These are phyloP conservation scores for Setophaga petechia DNA, from an alignment of 2,113 vertebrate species.

Conservation along the genomic window DNA sequence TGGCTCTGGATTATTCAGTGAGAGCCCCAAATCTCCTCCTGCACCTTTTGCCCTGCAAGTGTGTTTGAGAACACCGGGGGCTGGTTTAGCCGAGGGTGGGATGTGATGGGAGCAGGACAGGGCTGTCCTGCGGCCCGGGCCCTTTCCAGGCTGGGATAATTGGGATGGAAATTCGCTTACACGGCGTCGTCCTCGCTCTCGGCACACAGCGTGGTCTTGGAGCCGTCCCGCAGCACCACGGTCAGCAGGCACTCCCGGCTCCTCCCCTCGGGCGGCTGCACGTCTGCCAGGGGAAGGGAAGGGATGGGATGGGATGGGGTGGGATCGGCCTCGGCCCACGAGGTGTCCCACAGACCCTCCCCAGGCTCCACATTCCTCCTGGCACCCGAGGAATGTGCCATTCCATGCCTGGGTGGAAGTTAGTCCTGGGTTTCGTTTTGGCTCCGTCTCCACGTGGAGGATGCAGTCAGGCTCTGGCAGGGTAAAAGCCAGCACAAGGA, in stretches of 20 bases:
- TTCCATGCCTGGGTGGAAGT: no score
- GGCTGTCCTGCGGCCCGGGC: rapidly evolving
- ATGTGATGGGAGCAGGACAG: rapidly evolving
- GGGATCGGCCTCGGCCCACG: not conserved
- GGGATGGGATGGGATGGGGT: not conserved
- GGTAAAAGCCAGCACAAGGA: not conserved
- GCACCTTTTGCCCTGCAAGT: rapidly evolving
- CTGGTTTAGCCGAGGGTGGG: rapidly evolving
- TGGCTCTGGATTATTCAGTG: not conserved
- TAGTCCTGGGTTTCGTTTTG: rapidly evolving
- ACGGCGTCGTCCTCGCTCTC: conserved; percentile 90
- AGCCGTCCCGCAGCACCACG: conserved; percentile 79
- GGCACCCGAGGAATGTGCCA: not conserved
- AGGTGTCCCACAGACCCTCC: not conserved
- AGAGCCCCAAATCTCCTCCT: not conserved
- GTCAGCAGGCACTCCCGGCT: conserved; percentile 83
- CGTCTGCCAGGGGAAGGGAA: conserved; percentile 62
- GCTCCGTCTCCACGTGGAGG: rapidly evolving
- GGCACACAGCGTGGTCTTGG: conserved; percentile 83
- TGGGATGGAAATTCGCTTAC: conserved; percentile 57
- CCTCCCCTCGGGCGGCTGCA: conserved; percentile 85
- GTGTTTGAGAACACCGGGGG: rapidly evolving
- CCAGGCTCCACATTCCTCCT: rapidly evolving
- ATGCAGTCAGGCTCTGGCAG: not conserved
- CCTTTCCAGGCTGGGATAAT: not conserved